These are phyloP conservation scores for Chloroceryle aenea DNA, from an alignment of 2,113 vertebrate species.

Conservation along the genomic window DNA sequence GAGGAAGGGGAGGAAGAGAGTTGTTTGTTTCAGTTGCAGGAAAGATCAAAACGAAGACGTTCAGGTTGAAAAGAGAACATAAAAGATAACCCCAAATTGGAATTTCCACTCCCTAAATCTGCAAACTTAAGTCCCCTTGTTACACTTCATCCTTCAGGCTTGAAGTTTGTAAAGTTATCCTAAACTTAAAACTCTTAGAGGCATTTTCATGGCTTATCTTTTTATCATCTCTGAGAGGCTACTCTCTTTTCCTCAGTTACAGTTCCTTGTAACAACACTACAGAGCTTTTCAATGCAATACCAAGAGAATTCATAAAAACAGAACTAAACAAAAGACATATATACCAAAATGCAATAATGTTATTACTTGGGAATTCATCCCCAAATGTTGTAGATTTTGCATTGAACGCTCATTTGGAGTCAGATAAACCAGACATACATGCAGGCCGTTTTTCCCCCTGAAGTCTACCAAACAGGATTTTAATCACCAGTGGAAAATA, in stretches of 20 bases:
- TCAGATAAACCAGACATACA: conserved; percentile 9
- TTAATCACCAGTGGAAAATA: conserved; percentile 65
- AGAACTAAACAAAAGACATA: background rate
- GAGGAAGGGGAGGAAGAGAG: conserved; percentile 57
- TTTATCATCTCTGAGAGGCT: background rate
- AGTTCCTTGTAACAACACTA: background rate
- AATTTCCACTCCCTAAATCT: conserved; percentile 41
- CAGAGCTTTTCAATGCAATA: background rate
- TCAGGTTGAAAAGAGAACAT: conserved; percentile 58
- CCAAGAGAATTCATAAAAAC: background rate
- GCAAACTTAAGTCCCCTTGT: background rate
- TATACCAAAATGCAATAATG: background rate
- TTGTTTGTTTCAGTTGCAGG: conserved; percentile 58
- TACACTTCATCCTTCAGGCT: conserved; percentile 18
- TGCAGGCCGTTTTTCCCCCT: background rate
- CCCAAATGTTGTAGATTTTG: background rate
- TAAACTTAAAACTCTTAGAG: background rate
- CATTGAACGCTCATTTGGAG: background rate
- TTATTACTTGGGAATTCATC: background rate
- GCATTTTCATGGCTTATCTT: background rate
- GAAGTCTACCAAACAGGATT: conserved; percentile 40
- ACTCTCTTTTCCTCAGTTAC: background rate
- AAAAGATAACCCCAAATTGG: conserved; percentile 42
- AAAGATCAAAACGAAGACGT: conserved; percentile 54
- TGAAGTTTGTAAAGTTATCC: conserved; percentile 2